Evolutionary conservation across 2,888 invertebrate genomes (phyloP).

Genomic region (Andrena bucephala): DNA sequence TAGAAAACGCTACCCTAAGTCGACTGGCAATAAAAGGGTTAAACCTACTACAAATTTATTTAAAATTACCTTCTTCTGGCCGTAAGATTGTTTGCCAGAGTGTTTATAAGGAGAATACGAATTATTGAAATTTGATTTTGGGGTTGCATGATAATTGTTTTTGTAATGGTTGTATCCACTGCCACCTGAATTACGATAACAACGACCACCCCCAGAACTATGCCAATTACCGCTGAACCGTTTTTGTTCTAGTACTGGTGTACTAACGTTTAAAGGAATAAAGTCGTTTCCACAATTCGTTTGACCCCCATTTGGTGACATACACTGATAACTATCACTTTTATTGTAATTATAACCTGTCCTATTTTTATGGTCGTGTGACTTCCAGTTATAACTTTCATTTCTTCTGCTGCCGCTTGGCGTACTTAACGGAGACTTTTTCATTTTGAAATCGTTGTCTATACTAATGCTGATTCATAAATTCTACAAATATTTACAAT

Average conservation of each 20-base stretch:
- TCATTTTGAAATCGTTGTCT: conserved; percentile 66
- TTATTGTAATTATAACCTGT: conserved; percentile 68
- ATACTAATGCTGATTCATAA: conserved; percentile 20
- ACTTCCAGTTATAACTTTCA: conserved; percentile 64
- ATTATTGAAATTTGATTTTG: conserved; percentile 66
- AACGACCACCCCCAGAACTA: conserved; percentile 48
- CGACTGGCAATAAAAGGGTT: no score
- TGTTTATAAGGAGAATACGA: conserved; percentile 62
- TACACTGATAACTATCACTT: conserved; percentile 54
- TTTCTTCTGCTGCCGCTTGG: conserved; percentile 65
- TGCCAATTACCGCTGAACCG: conserved; percentile 63
- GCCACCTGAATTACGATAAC: conserved; percentile 51
- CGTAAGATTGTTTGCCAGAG: conserved; percentile 54
- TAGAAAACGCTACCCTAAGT: no score
- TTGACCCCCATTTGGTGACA: conserved; percentile 55
- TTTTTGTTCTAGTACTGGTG: conserved; percentile 62
- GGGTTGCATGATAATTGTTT: conserved; percentile 67
- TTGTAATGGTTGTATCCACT: conserved; percentile 57
- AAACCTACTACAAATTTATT: background rate
- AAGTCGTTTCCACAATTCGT: conserved; percentile 64
- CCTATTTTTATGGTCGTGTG: conserved; percentile 42
- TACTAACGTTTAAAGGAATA: conserved; percentile 73
- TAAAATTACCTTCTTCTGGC: conserved; percentile 65
- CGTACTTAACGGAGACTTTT: conserved; percentile 77
- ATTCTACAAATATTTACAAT: conserved; percentile 58